A percentile compares a stretch with the other conserved stretches of the same genome.
Evolutionary conservation across 2,113 vertebrate genomes (phyloP).

Genomic region (Psittacus erithacus): DNA sequence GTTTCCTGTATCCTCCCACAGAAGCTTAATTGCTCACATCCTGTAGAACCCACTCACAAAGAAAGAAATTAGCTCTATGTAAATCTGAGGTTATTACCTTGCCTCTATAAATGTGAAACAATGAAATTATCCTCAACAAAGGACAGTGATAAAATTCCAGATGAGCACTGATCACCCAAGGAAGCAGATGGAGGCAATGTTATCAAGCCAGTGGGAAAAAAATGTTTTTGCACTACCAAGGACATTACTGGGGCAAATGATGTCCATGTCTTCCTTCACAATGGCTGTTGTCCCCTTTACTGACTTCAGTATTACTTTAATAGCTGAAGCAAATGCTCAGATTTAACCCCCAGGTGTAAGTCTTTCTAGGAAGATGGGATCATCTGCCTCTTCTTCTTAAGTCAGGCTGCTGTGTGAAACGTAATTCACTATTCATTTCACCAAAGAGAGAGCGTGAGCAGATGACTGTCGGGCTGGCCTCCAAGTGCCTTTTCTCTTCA

Average conservation of each 20-base stretch:
- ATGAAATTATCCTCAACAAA: slow-evolving; percentile 55
- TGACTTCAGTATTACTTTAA: neutral
- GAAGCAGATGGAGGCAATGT: slow-evolving; percentile 32
- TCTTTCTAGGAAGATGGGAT: neutral
- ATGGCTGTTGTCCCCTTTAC: neutral
- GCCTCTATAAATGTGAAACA: slow-evolving; percentile 30
- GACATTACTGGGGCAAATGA: neutral
- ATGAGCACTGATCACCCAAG: slow-evolving; percentile 16
- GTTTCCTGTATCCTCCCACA: slow-evolving; percentile 58
- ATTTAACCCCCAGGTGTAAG: neutral
- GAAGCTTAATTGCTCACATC: slow-evolving; percentile 59
- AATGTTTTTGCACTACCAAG: neutral
- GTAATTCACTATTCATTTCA: neutral
- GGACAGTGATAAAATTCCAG: slow-evolving; percentile 58
- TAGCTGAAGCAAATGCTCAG: neutral
- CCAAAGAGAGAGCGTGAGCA: neutral
- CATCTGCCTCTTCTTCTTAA: neutral
- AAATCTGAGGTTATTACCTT: slow-evolving; percentile 61
- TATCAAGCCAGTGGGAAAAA: neutral
- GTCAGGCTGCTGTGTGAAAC: neutral
- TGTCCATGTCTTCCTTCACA: neutral
- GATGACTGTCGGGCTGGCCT: neutral
- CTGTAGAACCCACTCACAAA: slow-evolving; percentile 43
- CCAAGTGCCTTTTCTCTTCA: neutral
- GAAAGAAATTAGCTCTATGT: slow-evolving; percentile 57